Evolutionary conservation across 2,797 vertebrate genomes (phyloP).

Genomic region (Phyllotis vaccarum): DNA sequence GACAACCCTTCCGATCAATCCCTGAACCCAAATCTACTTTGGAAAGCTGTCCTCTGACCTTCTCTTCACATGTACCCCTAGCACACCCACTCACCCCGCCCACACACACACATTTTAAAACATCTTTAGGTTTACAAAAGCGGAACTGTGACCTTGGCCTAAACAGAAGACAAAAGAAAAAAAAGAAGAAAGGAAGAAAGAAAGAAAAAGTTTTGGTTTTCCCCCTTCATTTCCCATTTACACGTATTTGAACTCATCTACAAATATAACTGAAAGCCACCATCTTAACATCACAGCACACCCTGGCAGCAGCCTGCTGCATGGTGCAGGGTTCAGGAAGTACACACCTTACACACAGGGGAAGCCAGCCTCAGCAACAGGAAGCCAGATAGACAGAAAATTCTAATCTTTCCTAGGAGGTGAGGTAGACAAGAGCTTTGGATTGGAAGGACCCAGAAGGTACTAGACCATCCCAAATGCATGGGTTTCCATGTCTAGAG

Average conservation of each 20-base stretch:
- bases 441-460: conserved; percentile 44
- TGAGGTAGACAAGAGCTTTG: neutral
- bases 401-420: neutral
- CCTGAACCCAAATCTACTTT: neutral
- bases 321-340: neutral
- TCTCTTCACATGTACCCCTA: no score
- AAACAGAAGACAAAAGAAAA: neutral
- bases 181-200: no score
- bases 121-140: neutral
- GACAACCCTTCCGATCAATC: no score
- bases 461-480: conserved; percentile 42
- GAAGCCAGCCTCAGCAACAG: neutral
- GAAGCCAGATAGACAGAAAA: conserved; percentile 26
- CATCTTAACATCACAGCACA: neutral
- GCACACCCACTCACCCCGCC: neutral
- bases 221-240: neutral
- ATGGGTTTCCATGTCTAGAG: conserved; percentile 43
- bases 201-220: no score
- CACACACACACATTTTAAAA: neutral
- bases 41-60: neutral
- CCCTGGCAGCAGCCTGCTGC: neutral
- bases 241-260: neutral
- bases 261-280: neutral
- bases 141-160: neutral
- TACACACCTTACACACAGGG: neutral